Evolutionary conservation across 2,113 vertebrate genomes (phyloP), one percentile per base, ranked within the genome.

Genomic region (Alces alces): DNA sequence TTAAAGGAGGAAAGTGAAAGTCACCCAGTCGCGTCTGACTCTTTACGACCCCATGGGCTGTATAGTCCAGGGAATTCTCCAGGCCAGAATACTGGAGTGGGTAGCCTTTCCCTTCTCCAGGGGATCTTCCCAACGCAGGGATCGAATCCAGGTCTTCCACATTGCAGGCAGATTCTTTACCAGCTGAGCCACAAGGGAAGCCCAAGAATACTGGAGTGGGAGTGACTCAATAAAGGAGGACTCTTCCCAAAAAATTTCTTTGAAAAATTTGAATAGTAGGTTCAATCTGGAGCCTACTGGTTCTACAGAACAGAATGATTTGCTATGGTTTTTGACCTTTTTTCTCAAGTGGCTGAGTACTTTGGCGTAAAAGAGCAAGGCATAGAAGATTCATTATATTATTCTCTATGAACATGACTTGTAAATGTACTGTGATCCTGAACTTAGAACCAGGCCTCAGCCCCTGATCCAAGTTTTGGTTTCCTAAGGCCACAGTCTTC

Each of bases 1-100:
- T 11, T 55, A 17, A 33, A 27, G 50, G n/a, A 70, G 66, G 19
- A 70, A 70, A 39, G 66, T 12, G 19, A 70, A 39, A 36, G n/a
- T 23, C n/a, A 70, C 2, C n/a, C 19, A 70, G n/a, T 23, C 5
- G 5, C 0, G 0, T 70, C 66, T 21, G n/a, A 39, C n/a, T 36
- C 64, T 58, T 58, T 36, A n/a, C 0, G 2, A 36, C 64, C 64
- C 64, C 64, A 70, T 36, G 64, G 64, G 11, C 4, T 21, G 17
- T 36, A 66, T 19, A 36, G 64, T 21, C 17, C 64, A 36, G 36
- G 64, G 64, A 23, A 70, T 70, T 70, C 19, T 70, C 64, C 10
- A 36, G 64, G 64, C 19, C n/a, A 70, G 9, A 70, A 70, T 70
- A 70, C 64, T 70, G 64, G 19, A 70, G n/a, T 23, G n/a, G n/a